Evolutionary conservation across 2,113 vertebrate genomes (phyloP), one percentile per base, ranked within the genome.

Genomic region (Larimichthys polyactis): DNA sequence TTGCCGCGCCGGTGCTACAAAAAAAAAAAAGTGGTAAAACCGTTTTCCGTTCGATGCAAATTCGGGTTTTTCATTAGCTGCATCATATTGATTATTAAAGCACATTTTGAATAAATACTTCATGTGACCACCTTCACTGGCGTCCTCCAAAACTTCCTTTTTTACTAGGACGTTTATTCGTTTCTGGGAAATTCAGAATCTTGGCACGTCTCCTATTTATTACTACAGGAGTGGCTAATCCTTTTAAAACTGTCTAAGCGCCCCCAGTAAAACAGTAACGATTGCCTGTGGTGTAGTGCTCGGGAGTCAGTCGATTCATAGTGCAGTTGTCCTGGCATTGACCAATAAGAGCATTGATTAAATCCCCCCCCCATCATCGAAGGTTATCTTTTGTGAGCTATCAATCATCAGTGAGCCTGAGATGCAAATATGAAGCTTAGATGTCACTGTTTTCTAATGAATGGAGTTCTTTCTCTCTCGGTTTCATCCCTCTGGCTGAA

Each of bases 391-490:
- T 24, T 67, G n/a, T 55, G 16, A 24, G 20, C 15, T 44, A 11
- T 75, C 12, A 52, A 32, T 55, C n/a, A 58, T 78, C 54, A 44
- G n/a, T 65, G 2, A 46, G 16, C 16, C 48, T 67, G 20, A 83
- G 51, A 65, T 70, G 62, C 43, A 43, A 17, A 59, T 65, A 5
- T 20, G 27, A 63, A 46, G 55, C 27, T 36, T 62, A 14, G 46
- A 11, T 43, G 54, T 51, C 32, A 71, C 64, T 46, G 29, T 2
- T 16, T 20, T 60, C 16, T 66, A 55, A 29, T 71, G 49, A 87
- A 85, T 78, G 63, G 19, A 73, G 43, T 58, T 20, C 43, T 78
- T 84, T 83, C 59, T 77, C 36, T 69, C 36, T 36, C 7, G 6
- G 36, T 36, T 54, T 86, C 57, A 32, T 71, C 40, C 11, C n/a